Base-by-base conservation (phyloP, 2,113 vertebrate species). In the Gopherus evgoodei region DNA sequence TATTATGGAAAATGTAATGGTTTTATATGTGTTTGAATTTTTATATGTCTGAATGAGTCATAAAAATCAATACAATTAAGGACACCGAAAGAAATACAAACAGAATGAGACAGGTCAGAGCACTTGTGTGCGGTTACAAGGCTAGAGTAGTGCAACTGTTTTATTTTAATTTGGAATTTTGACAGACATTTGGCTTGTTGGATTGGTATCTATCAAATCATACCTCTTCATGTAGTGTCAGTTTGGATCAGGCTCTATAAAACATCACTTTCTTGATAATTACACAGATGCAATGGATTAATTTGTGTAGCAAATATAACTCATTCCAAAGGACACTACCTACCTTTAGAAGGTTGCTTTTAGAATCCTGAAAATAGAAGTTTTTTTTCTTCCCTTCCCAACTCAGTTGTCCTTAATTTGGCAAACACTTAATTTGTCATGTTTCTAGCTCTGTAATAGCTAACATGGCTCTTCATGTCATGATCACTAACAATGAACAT, bases 31-130 rank as follows among this genome's bases (percentile, higher is more conserved):
- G 52, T 92, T 81, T 84, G 24, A 65, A 21, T 65, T 83, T 93
- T 91, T 88, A 88, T n/a, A 87, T 89, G 69, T 81, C 17, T 90
- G 91, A 91, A 83, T 10, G 93, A 83, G 86, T 19, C 8, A 87
- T 69, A 84, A 52, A 53, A 96, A 84, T 72, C 82, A 93, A 91
- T 9, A 29, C 76, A 88, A 78, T 86, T 65, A 80, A 84, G 84
- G 56, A 44, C 25, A 85, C 53, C 76, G 31, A 62, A 78, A 38
- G 49, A 89, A 50, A 11, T 79, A 47, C 25, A 47, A 16, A 81
- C 53, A 57, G 31, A 80, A 81, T 31, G 54, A 75, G 22, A 42
- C 50, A 25, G 24, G 57, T 87, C 13, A 94, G 13, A 47, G 86
- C 62, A 27, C 24, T 16, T 47, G 11, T 72, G 16, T 85, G 52